These are phyloP conservation scores for Drosophila pseudoananassae DNA, from an alignment of 1,140 invertebrate species.

Conservation along the genomic window DNA sequence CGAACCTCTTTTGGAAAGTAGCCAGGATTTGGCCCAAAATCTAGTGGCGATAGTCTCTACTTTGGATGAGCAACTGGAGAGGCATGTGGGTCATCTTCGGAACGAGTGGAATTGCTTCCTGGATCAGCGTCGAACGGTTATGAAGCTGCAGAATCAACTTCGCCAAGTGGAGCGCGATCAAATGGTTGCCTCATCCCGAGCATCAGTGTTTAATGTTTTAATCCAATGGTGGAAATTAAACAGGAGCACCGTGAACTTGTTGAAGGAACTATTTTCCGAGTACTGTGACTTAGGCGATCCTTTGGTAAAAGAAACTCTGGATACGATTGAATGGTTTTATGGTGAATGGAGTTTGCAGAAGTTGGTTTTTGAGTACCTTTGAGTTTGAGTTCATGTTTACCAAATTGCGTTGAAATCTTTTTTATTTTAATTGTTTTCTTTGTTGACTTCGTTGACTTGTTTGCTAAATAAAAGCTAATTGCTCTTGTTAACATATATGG, in stretches of 20 bases:
- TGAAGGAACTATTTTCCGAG: background rate
- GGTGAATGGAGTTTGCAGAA: background rate
- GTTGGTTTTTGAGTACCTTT: background rate
- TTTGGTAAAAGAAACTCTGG: background rate
- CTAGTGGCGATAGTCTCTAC: background rate
- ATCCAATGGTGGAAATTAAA: background rate
- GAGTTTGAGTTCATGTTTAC: background rate
- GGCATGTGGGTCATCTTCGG: background rate
- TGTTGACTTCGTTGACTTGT: background rate
- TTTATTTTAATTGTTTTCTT: background rate
- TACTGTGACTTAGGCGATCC: background rate
- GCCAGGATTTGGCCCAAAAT: background rate
- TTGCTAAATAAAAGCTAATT: background rate
- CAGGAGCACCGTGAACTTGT: background rate
- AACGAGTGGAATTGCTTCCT: background rate
- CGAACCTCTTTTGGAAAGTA: background rate
- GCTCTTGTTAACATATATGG: no score
- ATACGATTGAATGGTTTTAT: background rate
- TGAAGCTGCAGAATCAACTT: background rate
- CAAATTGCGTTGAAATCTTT: background rate
- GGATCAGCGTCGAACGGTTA: background rate
- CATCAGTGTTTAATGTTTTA: background rate
- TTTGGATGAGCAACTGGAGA: background rate
- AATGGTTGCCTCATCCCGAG: background rate
- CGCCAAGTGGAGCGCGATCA: background rate